These are phyloP conservation scores for Apotomis betuletana DNA, from an alignment of 2,888 invertebrate species.

Conservation along the genomic window DNA sequence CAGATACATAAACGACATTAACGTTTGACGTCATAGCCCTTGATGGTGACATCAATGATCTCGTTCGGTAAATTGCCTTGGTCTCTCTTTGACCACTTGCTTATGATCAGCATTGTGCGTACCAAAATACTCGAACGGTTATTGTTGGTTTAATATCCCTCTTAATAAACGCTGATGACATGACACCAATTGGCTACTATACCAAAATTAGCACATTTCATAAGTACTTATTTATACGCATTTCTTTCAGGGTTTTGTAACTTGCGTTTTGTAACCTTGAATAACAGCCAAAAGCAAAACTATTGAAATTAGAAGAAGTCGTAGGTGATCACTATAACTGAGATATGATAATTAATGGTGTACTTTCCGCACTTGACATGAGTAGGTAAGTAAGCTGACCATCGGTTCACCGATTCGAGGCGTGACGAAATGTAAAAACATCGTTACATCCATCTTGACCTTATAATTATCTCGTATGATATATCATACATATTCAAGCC, in stretches of 20 bases:
- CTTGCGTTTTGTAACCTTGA: conserved; percentile 3
- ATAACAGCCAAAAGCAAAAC: conserved; percentile 11
- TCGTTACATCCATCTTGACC: conserved; percentile 44
- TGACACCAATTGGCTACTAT: conserved; percentile 16
- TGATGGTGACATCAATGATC: conserved; percentile 41
- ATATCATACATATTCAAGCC: conserved; percentile 18
- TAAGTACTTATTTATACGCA: neutral
- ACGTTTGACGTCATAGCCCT: conserved; percentile 28
- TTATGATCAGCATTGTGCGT: conserved; percentile 6
- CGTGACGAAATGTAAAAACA: conserved; percentile 48
- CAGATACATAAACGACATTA: conserved; percentile 12
- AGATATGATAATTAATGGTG: conserved; percentile 1
- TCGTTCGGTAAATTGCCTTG: conserved; percentile 43
- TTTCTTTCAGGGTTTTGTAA: conserved; percentile 9
- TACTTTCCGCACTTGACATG: conserved; percentile 35
- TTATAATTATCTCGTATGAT: conserved; percentile 32
- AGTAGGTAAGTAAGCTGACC: conserved; percentile 39
- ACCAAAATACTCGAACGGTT: conserved; percentile 26
- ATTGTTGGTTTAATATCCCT: conserved; percentile 10
- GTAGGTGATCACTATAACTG: neutral
- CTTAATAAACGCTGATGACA: neutral
- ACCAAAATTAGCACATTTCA: neutral
- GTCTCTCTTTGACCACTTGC: conserved; percentile 15
- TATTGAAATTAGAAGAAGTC: neutral
- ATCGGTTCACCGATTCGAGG: conserved; percentile 24